Evolutionary conservation across 2,113 vertebrate genomes (phyloP).

Genomic region (Desmodus rotundus): DNA sequence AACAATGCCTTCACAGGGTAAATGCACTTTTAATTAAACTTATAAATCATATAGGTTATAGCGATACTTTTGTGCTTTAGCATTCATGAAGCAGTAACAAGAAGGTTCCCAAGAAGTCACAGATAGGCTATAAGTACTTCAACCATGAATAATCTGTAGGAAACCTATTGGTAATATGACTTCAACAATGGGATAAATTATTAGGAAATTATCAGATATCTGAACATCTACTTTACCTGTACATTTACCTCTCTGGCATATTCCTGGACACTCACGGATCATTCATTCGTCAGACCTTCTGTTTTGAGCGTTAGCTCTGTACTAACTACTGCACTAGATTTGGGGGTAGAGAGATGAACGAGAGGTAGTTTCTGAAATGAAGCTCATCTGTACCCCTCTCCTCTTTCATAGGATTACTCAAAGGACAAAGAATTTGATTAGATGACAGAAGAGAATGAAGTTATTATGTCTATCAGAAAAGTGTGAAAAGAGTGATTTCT

Average conservation of each 20-base stretch:
- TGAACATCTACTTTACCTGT: background rate
- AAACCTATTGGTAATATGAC: background rate
- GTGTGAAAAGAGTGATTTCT: conserved; percentile 50
- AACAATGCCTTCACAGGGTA: background rate
- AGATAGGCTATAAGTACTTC: background rate
- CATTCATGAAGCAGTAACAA: background rate
- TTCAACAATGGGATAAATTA: background rate
- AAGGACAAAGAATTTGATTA: background rate
- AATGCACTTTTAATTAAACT: background rate
- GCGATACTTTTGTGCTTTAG: background rate
- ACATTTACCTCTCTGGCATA: background rate
- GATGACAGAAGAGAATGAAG: background rate
- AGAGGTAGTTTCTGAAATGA: background rate
- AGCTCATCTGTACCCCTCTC: background rate
- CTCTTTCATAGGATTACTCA: background rate
- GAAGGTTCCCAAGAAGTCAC: background rate
- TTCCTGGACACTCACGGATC: background rate
- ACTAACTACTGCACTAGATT: background rate
- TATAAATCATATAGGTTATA: background rate
- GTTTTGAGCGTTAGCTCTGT: background rate
- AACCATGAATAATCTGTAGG: background rate
- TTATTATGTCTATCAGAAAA: background rate
- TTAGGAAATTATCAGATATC: background rate
- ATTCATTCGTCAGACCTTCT: background rate
- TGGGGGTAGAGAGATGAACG: background rate